These are phyloP conservation scores for Eurypyga helias DNA, from an alignment of 2,113 vertebrate species.

Conservation along the genomic window DNA sequence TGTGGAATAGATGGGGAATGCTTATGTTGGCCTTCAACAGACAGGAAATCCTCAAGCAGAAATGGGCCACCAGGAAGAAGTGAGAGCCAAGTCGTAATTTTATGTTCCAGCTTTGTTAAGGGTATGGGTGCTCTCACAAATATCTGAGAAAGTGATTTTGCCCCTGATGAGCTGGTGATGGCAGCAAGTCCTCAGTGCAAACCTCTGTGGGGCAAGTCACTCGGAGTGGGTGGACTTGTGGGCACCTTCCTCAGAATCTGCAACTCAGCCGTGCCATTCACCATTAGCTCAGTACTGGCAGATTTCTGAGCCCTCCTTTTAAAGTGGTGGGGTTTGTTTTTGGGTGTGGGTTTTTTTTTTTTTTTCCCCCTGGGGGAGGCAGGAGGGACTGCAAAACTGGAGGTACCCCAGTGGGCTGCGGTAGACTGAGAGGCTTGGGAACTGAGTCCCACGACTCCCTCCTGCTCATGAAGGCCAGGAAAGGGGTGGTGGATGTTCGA, in stretches of 20 bases:
- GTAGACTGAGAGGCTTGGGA: rapidly evolving
- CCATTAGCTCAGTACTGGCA: not conserved
- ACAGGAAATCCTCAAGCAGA: not conserved
- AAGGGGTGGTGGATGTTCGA: not conserved
- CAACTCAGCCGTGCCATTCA: not conserved
- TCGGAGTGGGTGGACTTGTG: not conserved
- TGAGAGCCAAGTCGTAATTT: not conserved
- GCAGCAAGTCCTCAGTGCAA: not conserved
- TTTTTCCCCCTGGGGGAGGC: not conserved
- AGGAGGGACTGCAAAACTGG: not conserved
- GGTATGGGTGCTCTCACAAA: not conserved
- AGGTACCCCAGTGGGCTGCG: not conserved
- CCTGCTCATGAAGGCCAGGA: not conserved
- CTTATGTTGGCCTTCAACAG: not conserved
- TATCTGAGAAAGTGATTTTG: not conserved
- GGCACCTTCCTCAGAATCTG: not conserved
- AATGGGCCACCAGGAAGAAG: not conserved
- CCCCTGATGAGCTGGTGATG: not conserved
- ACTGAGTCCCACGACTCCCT: not conserved
- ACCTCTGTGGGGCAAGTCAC: not conserved
- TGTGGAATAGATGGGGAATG: not conserved
- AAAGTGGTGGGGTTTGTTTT: no score
- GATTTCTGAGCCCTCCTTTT: not conserved
- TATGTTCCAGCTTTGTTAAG: not conserved
- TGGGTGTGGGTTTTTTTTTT: no score